Evolutionary conservation across 2,888 invertebrate genomes (phyloP), one percentile per base, ranked within the genome.

Genomic region (Pyrocoelia pectoralis): DNA sequence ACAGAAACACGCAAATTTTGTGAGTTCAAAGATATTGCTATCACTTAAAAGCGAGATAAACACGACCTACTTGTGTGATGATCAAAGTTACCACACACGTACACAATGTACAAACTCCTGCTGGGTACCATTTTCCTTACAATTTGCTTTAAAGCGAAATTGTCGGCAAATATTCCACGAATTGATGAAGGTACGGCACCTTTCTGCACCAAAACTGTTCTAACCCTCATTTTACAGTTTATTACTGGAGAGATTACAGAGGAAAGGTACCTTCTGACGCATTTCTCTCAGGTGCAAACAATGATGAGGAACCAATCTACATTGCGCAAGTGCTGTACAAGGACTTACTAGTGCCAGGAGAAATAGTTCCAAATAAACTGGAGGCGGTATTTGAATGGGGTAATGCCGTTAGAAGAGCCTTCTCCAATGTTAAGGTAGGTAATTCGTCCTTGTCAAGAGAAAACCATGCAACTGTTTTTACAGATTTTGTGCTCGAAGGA

Each of bases 181-280:
- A 24, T 24, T 5, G 24, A 24, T 24, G 24, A 24, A 24, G 24
- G 24, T 24, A n/a, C n/a, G n/a, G n/a, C n/a, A n/a, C n/a, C 6
- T 24, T 24, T 24, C 6, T 24, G 24, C 4, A 24, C 24, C 24
- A 24, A 24, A n/a, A n/a, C n/a, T 6, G 3, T 24, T 5, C 6
- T 24, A 24, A 24, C 24, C 3, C 24, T 24, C 24, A 24, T 40
- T 40, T 46, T 46, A 17, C 46, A 46, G 46, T n/a, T 17, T 46
- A 46, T n/a, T n/a, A 46, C n/a, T 46, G 46, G 46, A 46, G n/a
- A n/a, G 46, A 18, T 9, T 46, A 17, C 15, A 46, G 8, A 46
- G 46, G 46, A 3, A 46, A 10, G 2, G 15, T 46, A 17, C 46
- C 46, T 17, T 18, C 9, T 10, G 46, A 46, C n/a, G 46, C 46